Percentiles rank a stretch among this genome's conserved stretches.
phyloP scores from a whole-genome alignment of 92 coral and sea anemone genomes.

The Epizoanthus scotinus region DNA sequence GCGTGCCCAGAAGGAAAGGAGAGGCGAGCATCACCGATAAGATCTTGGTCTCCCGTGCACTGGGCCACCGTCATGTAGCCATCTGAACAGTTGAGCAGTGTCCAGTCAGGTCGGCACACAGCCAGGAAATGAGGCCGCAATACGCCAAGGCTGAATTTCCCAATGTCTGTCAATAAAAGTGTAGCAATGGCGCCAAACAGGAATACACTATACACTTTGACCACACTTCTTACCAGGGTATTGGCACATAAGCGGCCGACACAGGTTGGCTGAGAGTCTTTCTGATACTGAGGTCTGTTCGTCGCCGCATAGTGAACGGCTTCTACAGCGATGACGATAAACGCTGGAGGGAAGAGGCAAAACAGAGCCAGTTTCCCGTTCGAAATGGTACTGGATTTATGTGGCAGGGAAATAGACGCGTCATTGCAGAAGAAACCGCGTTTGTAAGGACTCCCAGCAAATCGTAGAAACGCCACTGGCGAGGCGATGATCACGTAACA shows the following conservation, averaged over 20 bases:
- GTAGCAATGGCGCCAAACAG: conserved; percentile 40
- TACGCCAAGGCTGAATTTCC: conserved; percentile 48
- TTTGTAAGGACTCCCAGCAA: conserved; percentile 29
- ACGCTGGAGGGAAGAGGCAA: conserved; percentile 18
- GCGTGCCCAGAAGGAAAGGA: conserved; percentile 33
- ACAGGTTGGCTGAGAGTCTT: not conserved
- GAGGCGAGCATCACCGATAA: conserved; percentile 43
- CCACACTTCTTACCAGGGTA: conserved; percentile 3
- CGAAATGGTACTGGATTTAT: conserved; percentile 26
- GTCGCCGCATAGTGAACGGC: not conserved
- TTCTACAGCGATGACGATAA: not conserved
- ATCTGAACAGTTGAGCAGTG: conserved; percentile 34
- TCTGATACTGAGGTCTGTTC: not conserved
- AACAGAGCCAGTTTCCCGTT: not conserved
- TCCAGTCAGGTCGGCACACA: conserved; percentile 49
- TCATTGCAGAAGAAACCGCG: conserved; percentile 54
- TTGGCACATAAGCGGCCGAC: conserved; percentile 16
- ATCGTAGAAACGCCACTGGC: conserved; percentile 18
- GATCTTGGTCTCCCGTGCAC: conserved; percentile 49
- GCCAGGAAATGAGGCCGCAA: conserved; percentile 48
- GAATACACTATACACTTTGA: conserved; percentile 10
- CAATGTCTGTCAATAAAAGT: conserved; percentile 29
- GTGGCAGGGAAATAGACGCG: conserved; percentile 42
- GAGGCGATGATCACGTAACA: conserved; percentile 7
- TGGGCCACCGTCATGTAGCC: conserved; percentile 41